A percentile compares a stretch with the other conserved stretches of the same genome.
These are phyloP conservation scores for Nipponacmea schrenckii DNA, from an alignment of 2,888 invertebrate species.

Conservation along the genomic window DNA sequence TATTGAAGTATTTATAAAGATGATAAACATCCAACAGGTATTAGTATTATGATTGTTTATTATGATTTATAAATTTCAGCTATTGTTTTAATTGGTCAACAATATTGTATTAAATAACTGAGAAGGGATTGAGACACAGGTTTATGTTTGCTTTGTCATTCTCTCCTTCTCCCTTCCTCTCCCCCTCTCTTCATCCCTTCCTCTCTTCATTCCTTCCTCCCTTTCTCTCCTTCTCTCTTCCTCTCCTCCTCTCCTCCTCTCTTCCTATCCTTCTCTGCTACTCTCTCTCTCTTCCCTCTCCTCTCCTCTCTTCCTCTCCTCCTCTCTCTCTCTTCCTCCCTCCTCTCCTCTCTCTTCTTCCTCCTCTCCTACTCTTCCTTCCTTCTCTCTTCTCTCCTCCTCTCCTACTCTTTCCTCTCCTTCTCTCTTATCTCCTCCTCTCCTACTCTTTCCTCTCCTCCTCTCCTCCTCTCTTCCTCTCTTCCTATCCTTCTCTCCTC, in stretches of 20 bases:
- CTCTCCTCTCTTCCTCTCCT: slow-evolving; percentile 13
- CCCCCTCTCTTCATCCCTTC: too few relatives aligned
- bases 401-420: neutral
- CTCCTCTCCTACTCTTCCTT: neutral
- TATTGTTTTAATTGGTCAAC: too few relatives aligned
- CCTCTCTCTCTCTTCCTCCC: neutral
- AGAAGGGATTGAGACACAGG: too few relatives aligned
- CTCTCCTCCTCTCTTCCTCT: neutral
- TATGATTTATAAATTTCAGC: too few relatives aligned
- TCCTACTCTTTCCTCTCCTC: neutral
- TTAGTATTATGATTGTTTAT: too few relatives aligned
- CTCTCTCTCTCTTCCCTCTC: neutral
- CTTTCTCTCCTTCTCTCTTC: neutral
- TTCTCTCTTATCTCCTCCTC: neutral
- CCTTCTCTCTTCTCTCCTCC: neutral
- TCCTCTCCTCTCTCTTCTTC: neutral
- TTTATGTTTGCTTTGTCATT: too few relatives aligned
- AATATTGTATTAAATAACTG: too few relatives aligned
- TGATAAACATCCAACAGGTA: too few relatives aligned
- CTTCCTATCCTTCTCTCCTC: neutral
- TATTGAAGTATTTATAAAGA: too few relatives aligned
- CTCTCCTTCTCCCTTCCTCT: too few relatives aligned
- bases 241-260: neutral
- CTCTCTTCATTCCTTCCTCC: slow-evolving; percentile 2
- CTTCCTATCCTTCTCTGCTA: neutral